Percentiles rank a stretch among this genome's conserved stretches.
Evolutionary conservation across 2,797 vertebrate genomes (phyloP).

Genomic region (Rhinophrynus dorsalis): DNA sequence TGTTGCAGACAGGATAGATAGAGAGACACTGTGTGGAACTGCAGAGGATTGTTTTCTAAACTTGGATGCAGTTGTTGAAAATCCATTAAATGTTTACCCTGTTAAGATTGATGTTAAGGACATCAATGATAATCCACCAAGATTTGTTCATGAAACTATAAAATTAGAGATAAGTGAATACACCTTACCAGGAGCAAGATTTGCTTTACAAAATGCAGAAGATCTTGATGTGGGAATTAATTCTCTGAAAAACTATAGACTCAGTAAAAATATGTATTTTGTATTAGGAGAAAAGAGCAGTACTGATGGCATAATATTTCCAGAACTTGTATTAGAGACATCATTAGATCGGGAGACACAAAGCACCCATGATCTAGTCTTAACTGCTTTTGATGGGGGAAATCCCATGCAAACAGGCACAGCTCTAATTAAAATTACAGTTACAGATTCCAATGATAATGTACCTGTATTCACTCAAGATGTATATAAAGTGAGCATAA

Average conservation of each 20-base stretch:
- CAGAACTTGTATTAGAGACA: constrained; percentile 11
- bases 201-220: constrained; percentile 88
- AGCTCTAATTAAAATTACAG: constrained; percentile 67
- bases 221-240: constrained; percentile 92
- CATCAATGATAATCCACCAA: constrained; percentile 57
- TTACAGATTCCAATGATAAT: constrained; percentile 80
- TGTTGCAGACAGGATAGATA: constrained; percentile 50
- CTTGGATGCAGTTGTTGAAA: constrained; percentile 56
- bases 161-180: constrained; percentile 69
- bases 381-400: constrained; percentile 78
- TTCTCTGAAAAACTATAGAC: constrained; percentile 81
- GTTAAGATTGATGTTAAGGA: constrained; percentile 56
- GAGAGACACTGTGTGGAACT: constrained; percentile 56
- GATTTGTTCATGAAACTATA: constrained; percentile 50
- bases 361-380: constrained; percentile 37
- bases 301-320: constrained; percentile 2
- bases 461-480: constrained; percentile 70
- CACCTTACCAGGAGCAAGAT: constrained; percentile 77
- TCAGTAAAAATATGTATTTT: constrained; percentile 78
- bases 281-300: not conserved
- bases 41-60: constrained; percentile 47
- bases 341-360: constrained; percentile 7
- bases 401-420: constrained; percentile 71
- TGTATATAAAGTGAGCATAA: constrained; percentile 67
- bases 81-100: constrained; percentile 51